Percentiles rank a stretch among this genome's conserved stretches.
Conservation (phyloP, 2,113 vertebrate species). For the Sisor rabdophorus region DNA sequence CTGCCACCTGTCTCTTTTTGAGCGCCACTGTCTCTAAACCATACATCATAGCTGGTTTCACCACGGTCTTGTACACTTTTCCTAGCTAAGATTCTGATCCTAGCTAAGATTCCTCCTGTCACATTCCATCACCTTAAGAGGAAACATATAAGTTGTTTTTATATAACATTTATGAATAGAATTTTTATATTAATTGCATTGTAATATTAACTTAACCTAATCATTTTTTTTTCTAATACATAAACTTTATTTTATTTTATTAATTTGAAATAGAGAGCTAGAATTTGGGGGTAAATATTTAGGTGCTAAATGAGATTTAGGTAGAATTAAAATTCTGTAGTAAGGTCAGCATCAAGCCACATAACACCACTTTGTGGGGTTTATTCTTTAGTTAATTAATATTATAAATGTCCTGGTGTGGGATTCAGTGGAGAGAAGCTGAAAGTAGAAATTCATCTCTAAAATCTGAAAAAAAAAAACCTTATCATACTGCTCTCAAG, state of each 20-base stretch:
- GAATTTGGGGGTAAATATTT: not conserved
- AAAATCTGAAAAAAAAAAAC: constrained; percentile 12
- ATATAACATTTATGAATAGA: too few species aligned
- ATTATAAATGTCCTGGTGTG: not conserved
- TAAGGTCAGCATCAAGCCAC: not conserved
- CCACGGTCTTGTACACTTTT: too few species aligned
- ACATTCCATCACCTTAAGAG: too few species aligned
- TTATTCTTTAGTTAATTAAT: not conserved
- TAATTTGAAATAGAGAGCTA: not conserved
- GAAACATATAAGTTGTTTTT: too few species aligned
- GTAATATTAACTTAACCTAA: too few species aligned
- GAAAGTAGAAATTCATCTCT: constrained; percentile 13
- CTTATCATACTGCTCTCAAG: constrained; percentile 25
- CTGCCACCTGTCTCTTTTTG: too few species aligned
- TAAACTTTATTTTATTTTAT: not conserved
- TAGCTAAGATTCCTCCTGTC: too few species aligned
- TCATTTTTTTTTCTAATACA: too few species aligned
- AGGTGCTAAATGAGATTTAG: not conserved
- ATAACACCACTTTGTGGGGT: not conserved
- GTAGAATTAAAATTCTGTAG: not conserved
- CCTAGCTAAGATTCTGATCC: too few species aligned
- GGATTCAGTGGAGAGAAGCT: not conserved
- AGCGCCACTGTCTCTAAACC: too few species aligned
- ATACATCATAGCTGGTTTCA: too few species aligned
- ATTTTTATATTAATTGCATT: too few species aligned